Evolutionary conservation across 1,140 invertebrate genomes (phyloP).

Genomic region (Anastatus disparis): DNA sequence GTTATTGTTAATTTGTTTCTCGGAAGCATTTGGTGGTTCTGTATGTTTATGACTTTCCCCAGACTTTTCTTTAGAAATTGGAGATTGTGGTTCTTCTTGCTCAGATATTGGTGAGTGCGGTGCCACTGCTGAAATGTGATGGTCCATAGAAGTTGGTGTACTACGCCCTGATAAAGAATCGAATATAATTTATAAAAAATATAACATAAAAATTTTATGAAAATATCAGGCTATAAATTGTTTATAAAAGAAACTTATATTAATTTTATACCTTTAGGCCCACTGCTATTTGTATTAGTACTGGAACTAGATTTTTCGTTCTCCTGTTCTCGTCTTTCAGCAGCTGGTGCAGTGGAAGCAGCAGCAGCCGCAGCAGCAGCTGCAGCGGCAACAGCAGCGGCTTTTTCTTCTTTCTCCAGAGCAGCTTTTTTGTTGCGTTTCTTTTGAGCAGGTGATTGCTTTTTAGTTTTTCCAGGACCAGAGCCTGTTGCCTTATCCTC

Average conservation of each 20-base stretch:
- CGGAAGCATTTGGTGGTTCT: constrained; percentile 44
- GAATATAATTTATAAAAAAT: neutral
- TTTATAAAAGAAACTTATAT: too few species aligned
- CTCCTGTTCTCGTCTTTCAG: too few species aligned
- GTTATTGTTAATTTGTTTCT: constrained; percentile 41
- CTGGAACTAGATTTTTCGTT: too few species aligned
- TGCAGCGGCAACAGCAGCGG: constrained; percentile 15
- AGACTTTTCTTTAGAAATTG: constrained; percentile 49
- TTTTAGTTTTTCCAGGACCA: constrained; percentile 59
- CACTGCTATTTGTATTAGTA: constrained; percentile 46
- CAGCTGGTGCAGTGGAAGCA: constrained; percentile 12
- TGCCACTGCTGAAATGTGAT: constrained; percentile 48
- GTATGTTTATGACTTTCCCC: constrained; percentile 45
- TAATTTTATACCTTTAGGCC: constrained; percentile 51
- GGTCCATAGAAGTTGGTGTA: constrained; percentile 59
- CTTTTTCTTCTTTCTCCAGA: constrained; percentile 49
- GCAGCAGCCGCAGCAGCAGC: constrained; percentile 28
- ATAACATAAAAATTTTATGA: neutral
- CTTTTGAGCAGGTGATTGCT: constrained; percentile 61
- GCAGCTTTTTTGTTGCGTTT: constrained; percentile 58
- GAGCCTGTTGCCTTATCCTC: constrained; percentile 61
- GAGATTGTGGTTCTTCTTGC: constrained; percentile 42
- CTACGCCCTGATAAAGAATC: constrained; percentile 48
- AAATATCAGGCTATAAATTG: neutral
- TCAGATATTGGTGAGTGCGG: constrained; percentile 62